Conservation (phyloP, 1,140 invertebrate species). For the Drosophila ercepeae region DNA sequence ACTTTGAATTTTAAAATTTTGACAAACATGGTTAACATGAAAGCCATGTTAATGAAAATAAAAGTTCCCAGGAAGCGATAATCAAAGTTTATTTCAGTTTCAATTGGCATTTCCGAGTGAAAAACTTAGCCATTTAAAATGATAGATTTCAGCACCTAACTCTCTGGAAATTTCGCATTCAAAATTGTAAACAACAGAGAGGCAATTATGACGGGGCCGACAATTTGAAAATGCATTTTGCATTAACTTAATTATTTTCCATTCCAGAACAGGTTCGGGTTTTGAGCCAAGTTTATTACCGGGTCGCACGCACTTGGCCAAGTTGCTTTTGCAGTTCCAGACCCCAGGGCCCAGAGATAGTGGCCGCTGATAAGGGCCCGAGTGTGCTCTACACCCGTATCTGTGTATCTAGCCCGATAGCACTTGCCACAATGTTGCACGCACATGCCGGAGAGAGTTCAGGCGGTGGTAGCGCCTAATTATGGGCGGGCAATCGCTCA, state of each 20-base stretch:
- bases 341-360: conserved; percentile 34
- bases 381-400: conserved; percentile 13
- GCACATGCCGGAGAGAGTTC: conserved; percentile 23
- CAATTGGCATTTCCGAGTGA: conserved; percentile 11
- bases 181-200: conserved; percentile 17
- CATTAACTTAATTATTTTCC: conserved; percentile 80
- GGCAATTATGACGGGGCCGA: conserved; percentile 53
- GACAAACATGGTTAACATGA: neutral
- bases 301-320: conserved; percentile 59
- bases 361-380: conserved; percentile 45
- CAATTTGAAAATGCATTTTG: conserved; percentile 77
- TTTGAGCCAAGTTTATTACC: conserved; percentile 63
- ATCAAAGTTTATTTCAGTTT: conserved; percentile 1
- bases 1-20: conserved; percentile 11
- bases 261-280: conserved; percentile 38
- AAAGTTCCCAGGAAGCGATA: neutral
- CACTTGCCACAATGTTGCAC: conserved; percentile 52
- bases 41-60: neutral
- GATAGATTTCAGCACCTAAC: conserved; percentile 41
- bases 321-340: neutral
- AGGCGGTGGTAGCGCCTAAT: conserved; percentile 49
- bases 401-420: conserved; percentile 45
- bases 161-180: conserved; percentile 38
- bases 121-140: conserved; percentile 27
- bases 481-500: conserved; percentile 73